Evolutionary conservation across 2,888 invertebrate genomes (phyloP), one percentile per base, ranked within the genome.

Genomic region (Scotopteryx bipunctaria): DNA sequence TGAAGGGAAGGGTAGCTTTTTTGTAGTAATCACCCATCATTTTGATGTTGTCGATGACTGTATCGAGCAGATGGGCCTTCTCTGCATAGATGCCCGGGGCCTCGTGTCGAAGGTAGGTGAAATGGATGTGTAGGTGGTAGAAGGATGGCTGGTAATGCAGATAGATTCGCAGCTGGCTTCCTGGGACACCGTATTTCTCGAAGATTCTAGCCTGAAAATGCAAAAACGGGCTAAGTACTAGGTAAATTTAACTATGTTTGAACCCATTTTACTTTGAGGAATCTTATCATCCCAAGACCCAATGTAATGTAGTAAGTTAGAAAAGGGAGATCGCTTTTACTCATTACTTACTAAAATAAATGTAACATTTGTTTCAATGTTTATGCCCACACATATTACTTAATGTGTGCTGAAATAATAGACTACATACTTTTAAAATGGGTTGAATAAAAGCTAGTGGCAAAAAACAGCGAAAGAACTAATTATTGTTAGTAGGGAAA

Each of bases 61-160:
- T 95, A 35, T 95, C 93, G 6, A 99, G 91, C 48, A 98, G 86
- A 79, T 99, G 98, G 0, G 98, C 95, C 71, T 95, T 95, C 76
- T 98, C 97, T 8, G 94, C 94, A 83, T 93, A 93, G 68, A 95
- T 95, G 19, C 98, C 95, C 35, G 96, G 95, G 0, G 95, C 94
- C 65, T 96, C 95, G 85, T 94, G 94, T 35, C 92, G 92, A 1
- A 98, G 78, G 49, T 94, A 93, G 6, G 96, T 96, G 72, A 98
- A 97, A 81, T 99, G 99, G 0, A 99, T 92, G 78, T 99, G 99
- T 0, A 99, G 91, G 77, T 99, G 98, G 83, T 98, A 99, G 87
- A 98, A 99, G 0, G 98, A 97, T 0, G 99, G 99, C 71, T 98
- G 98, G 83, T 99, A 99, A 80, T 99, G 99, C 0, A 99, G 79